Percentiles rank a stretch among this genome's conserved stretches.
Evolutionary conservation across 1,140 invertebrate species (phyloP).

Genomic region (Heliconius melpomene): DNA sequence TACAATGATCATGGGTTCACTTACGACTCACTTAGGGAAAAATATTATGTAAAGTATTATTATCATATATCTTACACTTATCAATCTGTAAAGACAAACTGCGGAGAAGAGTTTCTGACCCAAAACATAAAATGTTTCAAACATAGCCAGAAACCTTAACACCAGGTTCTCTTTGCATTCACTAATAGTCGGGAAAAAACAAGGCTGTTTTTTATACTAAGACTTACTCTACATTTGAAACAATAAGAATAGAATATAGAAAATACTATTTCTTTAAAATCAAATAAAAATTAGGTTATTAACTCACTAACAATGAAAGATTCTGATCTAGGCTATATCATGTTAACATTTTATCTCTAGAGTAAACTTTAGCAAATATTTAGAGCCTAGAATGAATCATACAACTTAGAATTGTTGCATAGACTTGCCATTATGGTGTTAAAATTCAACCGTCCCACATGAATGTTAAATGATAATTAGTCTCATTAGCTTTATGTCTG

Average conservation of each 20-base stretch:
- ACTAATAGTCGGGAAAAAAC: too few relatives aligned
- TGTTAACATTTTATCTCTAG: conserved; percentile 36
- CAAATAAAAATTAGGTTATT: not conserved
- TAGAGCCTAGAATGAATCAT: conserved; percentile 44
- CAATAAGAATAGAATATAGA: not conserved
- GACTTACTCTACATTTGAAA: too few relatives aligned
- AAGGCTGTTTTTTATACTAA: too few relatives aligned
- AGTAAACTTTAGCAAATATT: conserved; percentile 33
- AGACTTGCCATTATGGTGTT: conserved; percentile 56
- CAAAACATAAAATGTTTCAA: too few relatives aligned
- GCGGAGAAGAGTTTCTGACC: too few relatives aligned
- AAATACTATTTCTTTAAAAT: not conserved
- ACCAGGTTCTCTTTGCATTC: too few relatives aligned
- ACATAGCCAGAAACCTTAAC: too few relatives aligned
- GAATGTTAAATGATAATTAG: conserved; percentile 57
- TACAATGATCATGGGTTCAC: too few relatives aligned
- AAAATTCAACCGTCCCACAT: conserved; percentile 56
- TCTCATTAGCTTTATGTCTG: conserved; percentile 55
- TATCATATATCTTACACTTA: too few relatives aligned
- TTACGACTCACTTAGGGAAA: too few relatives aligned
- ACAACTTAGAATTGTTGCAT: conserved; percentile 40
- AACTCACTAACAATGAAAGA: conserved; percentile 21
- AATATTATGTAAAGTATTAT: too few relatives aligned
- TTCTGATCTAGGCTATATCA: conserved; percentile 31
- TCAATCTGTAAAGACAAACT: too few relatives aligned